Evolutionary conservation across 1,140 invertebrate species (phyloP).

Genomic region (Oscheius sp.): DNA sequence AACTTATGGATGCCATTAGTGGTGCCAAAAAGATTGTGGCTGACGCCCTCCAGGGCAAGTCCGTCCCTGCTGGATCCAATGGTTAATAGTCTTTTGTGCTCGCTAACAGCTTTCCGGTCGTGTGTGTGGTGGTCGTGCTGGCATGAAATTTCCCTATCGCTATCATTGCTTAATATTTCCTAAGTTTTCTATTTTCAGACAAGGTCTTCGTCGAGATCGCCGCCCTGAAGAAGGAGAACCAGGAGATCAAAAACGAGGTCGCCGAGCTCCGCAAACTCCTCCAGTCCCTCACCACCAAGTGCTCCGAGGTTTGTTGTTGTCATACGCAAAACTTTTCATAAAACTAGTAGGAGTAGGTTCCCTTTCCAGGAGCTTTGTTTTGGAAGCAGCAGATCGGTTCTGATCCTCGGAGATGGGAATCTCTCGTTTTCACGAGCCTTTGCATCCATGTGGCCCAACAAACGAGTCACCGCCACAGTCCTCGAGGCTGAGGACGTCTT

Average conservation of each 20-base stretch:
- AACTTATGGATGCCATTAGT: conserved; percentile 15
- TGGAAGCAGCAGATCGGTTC: conserved; percentile 12
- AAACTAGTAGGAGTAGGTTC: no score
- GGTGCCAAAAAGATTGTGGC: conserved; percentile 19
- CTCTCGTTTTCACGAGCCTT: conserved; percentile 46
- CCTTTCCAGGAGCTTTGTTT: neutral
- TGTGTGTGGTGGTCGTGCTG: neutral
- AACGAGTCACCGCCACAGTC: conserved; percentile 41
- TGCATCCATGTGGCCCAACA: conserved; percentile 23
- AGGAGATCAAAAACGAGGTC: conserved; percentile 26
- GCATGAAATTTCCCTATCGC: neutral
- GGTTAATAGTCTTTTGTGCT: neutral
- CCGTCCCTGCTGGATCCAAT: neutral
- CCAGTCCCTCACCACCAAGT: conserved; percentile 26
- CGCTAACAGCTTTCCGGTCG: neutral
- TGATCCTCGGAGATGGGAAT: conserved; percentile 54
- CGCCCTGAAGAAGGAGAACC: conserved; percentile 21
- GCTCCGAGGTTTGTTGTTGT: neutral
- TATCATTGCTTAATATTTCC: neutral
- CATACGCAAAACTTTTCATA: no score
- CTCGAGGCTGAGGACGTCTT: conserved; percentile 46
- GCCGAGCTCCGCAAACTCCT: conserved; percentile 23
- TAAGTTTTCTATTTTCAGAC: neutral
- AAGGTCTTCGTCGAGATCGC: conserved; percentile 26
- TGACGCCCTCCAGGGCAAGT: conserved; percentile 15